Percentiles rank a stretch among this genome's conserved stretches.
Conservation (phyloP, 2,113 vertebrate species). For the Riparia riparia region DNA sequence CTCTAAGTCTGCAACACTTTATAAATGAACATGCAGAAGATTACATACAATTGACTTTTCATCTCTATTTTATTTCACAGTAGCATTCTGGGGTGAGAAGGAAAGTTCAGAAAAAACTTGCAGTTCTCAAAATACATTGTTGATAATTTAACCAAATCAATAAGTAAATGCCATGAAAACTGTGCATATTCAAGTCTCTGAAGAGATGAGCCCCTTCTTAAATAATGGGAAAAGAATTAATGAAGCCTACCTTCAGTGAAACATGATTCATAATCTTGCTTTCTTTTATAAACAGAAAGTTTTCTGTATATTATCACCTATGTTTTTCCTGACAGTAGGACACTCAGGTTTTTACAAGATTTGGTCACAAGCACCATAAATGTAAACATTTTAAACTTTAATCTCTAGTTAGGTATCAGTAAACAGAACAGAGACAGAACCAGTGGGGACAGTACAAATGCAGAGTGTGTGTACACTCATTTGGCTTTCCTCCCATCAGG, state of each 20-base stretch:
- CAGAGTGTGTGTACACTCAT: neutral
- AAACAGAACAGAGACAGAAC: neutral
- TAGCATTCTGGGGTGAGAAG: neutral
- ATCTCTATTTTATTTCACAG: constrained; percentile 46
- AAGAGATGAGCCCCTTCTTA: neutral
- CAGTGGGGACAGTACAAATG: neutral
- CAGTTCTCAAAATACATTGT: neutral
- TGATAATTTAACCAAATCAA: constrained; percentile 12
- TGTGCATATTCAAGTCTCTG: neutral
- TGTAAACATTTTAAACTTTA: constrained; percentile 30
- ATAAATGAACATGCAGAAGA: neutral
- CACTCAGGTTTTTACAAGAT: neutral
- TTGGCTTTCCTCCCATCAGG: neutral
- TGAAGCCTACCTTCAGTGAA: neutral
- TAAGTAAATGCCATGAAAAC: neutral
- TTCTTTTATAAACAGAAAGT: neutral
- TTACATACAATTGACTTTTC: neutral
- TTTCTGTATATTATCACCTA: neutral
- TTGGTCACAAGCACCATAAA: constrained; percentile 18
- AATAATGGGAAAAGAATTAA: neutral
- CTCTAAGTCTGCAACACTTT: neutral
- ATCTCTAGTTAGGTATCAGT: neutral
- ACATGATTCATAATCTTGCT: neutral
- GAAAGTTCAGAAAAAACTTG: neutral
- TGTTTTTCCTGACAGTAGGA: neutral